phyloP scores from a whole-genome alignment of 2,888 invertebrate species.

The Zele albiditarsus region DNA sequence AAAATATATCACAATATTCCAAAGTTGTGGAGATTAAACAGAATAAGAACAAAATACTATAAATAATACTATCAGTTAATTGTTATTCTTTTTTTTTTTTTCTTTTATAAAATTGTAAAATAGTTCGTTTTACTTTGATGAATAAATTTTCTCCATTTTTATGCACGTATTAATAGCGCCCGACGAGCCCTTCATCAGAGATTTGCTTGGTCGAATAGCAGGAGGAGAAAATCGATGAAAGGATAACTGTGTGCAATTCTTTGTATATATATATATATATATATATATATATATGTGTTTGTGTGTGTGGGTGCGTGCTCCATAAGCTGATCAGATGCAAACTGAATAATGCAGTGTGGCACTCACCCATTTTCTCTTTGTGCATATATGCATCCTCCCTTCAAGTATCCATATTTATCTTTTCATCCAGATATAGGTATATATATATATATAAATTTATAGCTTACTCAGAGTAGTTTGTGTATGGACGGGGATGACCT shows the following conservation, averaged over 20 bases:
- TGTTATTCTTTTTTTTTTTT: too few relatives aligned
- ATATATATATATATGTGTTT: conserved; percentile 6
- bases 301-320: conserved; percentile 3
- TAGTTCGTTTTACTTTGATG: neutral
- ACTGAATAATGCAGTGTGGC: conserved; percentile 46
- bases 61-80: too few relatives aligned
- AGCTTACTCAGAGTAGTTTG: neutral
- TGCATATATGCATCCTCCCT: conserved; percentile 5
- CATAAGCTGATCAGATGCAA: conserved; percentile 46
- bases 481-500: neutral
- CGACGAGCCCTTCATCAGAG: neutral
- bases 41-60: too few relatives aligned
- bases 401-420: conserved; percentile 30
- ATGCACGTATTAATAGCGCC: neutral
- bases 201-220: conserved; percentile 26
- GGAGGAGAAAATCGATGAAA: conserved; percentile 32
- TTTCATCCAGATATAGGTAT: neutral
- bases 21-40: too few relatives aligned
- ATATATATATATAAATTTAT: neutral
- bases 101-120: too few relatives aligned
- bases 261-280: neutral
- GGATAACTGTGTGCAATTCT: conserved; percentile 16
- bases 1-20: too few relatives aligned
- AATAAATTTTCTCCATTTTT: neutral
- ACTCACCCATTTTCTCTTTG: conserved; percentile 22